Percentiles rank a stretch among this genome's conserved stretches.
Evolutionary conservation across 2,113 vertebrate genomes (phyloP).

Genomic region (Mus spicilegus): DNA sequence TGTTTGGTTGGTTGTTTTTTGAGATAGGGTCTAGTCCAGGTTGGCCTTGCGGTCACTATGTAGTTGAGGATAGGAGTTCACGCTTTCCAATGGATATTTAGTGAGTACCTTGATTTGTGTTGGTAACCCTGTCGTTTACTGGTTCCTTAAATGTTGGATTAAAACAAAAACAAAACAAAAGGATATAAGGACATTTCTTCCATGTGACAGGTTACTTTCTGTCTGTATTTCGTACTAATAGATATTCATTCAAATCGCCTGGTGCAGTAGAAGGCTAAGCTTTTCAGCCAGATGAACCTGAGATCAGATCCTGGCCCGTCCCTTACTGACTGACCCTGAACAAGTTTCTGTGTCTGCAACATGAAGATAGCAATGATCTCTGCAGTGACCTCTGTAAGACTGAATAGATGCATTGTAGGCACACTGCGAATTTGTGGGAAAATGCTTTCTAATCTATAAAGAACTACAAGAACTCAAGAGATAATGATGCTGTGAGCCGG

Average conservation of each 20-base stretch:
- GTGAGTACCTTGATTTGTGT: neutral
- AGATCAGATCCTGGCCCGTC: neutral
- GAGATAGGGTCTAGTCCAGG: neutral
- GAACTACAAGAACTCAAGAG: neutral
- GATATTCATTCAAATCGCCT: neutral
- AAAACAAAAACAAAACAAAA: neutral
- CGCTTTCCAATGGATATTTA: constrained; percentile 15
- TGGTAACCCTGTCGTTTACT: neutral
- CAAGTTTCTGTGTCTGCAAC: constrained; percentile 34
- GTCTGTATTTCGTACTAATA: neutral
- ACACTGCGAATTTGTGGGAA: constrained; percentile 29
- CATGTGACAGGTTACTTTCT: neutral
- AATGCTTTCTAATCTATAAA: constrained; percentile 50
- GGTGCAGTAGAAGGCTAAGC: constrained; percentile 23
- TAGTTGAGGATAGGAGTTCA: neutral
- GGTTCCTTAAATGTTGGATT: neutral
- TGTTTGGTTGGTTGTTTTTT: neutral
- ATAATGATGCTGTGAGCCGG: neutral
- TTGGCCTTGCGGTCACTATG: neutral
- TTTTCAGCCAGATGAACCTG: constrained; percentile 22
- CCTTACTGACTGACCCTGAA: constrained; percentile 1
- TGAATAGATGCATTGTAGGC: constrained; percentile 7
- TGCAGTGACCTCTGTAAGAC: neutral
- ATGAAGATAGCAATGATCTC: constrained; percentile 28
- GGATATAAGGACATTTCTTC: neutral